Conservation (phyloP, 1,140 invertebrate genomes). For the Drosophila jambulina region DNA sequence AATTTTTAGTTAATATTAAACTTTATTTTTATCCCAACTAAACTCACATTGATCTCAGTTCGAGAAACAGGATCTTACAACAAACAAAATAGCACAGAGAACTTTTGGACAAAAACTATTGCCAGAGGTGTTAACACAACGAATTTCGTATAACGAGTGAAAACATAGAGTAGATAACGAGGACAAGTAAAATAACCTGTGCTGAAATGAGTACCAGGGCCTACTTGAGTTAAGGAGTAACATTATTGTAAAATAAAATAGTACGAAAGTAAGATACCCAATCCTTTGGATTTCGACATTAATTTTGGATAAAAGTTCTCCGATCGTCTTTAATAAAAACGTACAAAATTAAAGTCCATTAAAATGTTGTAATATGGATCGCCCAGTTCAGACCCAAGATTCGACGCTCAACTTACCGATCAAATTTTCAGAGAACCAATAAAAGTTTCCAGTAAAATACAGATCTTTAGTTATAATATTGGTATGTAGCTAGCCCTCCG, state of each 20-base stretch:
- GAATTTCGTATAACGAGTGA: slow-evolving; percentile 32
- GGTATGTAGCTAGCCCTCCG: no score
- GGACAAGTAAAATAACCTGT: not conserved
- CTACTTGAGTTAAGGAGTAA: not conserved
- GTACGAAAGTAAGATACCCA: no score
- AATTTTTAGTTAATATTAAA: not conserved
- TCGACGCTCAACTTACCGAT: no score
- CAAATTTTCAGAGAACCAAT: not conserved
- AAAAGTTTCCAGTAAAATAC: not conserved
- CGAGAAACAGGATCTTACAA: slow-evolving; percentile 10
- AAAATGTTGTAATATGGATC: not conserved
- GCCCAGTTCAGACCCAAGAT: no score
- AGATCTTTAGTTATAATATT: not conserved
- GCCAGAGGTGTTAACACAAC: slow-evolving; percentile 39
- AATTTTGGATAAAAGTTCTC: no score
- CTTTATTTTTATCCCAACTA: no score
- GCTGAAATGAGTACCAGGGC: not conserved
- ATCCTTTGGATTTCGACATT: no score
- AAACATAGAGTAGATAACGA: not conserved
- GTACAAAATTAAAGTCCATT: no score
- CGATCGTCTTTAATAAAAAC: no score
- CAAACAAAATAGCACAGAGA: slow-evolving; percentile 54
- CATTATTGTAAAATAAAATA: not conserved
- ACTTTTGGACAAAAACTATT: slow-evolving; percentile 15
- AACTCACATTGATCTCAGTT: slow-evolving; percentile 14